Evolutionary conservation across 2,797 vertebrate genomes (phyloP).

Genomic region (Smutsia temminckii): DNA sequence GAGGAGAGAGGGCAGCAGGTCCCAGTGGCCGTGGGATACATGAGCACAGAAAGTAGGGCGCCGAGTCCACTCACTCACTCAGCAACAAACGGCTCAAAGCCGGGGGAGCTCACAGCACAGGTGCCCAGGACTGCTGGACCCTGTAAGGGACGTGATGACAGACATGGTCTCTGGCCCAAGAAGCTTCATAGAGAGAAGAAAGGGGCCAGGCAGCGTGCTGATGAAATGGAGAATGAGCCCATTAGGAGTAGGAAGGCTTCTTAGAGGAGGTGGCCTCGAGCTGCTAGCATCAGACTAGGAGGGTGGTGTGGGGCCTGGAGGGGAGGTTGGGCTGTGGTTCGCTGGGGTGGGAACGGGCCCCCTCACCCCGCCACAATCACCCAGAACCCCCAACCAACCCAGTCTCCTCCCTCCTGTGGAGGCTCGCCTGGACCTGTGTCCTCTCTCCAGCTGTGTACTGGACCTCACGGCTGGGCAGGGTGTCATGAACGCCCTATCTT

Average conservation of each 20-base stretch:
- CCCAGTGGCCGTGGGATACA: accelerated
- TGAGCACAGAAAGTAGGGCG: not conserved
- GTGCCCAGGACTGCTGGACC: not conserved
- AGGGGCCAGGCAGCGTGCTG: not conserved
- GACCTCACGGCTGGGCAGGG: not conserved
- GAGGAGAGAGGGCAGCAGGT: not conserved
- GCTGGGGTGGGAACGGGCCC: not conserved
- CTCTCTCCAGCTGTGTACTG: not conserved
- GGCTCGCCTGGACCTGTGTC: accelerated
- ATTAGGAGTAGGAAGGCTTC: not conserved
- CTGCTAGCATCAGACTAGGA: not conserved
- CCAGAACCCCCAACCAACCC: not conserved
- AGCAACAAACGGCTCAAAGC: not conserved
- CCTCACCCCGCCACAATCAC: accelerated
- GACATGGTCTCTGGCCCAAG: not conserved
- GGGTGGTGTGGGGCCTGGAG: not conserved
- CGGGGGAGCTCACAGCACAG: not conserved
- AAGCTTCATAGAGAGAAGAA: not conserved
- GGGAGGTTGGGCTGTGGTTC: not conserved
- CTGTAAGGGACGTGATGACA: not conserved
- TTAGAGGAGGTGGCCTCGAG: not conserved
- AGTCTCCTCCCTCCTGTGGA: not conserved
- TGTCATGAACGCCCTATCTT: not conserved
- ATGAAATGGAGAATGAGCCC: not conserved
- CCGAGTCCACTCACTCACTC: not conserved